Conservation (phyloP, 1,140 invertebrate genomes). For the Ceratoteleas bidentatus region DNA sequence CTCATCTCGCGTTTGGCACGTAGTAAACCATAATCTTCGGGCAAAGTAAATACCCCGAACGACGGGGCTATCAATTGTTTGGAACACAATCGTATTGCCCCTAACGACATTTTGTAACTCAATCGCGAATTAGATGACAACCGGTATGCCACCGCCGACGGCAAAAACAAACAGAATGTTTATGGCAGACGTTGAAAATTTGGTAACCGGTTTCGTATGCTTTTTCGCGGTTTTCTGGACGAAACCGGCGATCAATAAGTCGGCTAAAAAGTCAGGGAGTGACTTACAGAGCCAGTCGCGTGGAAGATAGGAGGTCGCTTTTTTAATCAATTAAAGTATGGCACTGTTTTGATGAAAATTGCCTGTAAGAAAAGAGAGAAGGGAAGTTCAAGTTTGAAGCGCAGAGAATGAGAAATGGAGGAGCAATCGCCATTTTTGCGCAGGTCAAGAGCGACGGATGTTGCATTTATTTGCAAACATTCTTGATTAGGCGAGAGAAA, state of each 20-base stretch:
- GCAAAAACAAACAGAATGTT: background rate
- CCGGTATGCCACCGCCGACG: background rate
- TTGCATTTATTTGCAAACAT: background rate
- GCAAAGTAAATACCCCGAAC: slow-evolving; percentile 53
- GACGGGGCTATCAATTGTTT: slow-evolving; percentile 56
- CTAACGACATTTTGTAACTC: slow-evolving; percentile 41
- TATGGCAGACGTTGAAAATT: background rate
- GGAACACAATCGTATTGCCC: slow-evolving; percentile 33
- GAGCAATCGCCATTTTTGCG: background rate
- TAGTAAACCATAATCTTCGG: slow-evolving; percentile 65
- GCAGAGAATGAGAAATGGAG: too few species aligned
- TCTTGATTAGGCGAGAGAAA: background rate
- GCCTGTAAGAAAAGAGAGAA: too few species aligned
- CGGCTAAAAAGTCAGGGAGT: too few species aligned
- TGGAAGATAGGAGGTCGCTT: too few species aligned
- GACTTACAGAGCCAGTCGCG: too few species aligned
- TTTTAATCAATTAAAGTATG: too few species aligned
- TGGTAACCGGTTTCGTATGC: too few species aligned
- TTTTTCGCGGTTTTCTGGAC: too few species aligned
- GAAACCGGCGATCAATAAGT: too few species aligned
- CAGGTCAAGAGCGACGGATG: background rate
- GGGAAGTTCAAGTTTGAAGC: too few species aligned
- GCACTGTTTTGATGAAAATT: too few species aligned
- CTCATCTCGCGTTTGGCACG: slow-evolving; percentile 67
- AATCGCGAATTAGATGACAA: slow-evolving; percentile 35